Base-by-base conservation (phyloP, 2,797 vertebrate genomes). In the Anguilla obscura region DNA sequence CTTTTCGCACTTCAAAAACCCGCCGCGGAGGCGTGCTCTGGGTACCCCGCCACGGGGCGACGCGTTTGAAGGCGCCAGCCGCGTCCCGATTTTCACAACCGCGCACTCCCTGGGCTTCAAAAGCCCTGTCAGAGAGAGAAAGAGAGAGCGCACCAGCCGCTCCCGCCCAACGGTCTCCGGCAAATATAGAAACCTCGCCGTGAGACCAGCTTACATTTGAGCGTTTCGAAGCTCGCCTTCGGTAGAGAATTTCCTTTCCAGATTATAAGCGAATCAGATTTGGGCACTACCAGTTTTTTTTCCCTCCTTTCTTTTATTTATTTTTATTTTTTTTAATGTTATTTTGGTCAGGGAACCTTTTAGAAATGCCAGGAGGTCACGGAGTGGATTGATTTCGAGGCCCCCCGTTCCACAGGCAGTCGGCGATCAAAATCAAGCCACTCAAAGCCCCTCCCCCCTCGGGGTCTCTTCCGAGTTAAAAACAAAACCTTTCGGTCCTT, bases 61-160 rank as follows among this genome's bases (percentile, higher is more conserved):
- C 16, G 21, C 48, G 86, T 90, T 91, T 91, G 89, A 91, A 91
- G 92, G 88, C 85, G 80, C 36, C 74, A 82, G 87, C 52, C 16
- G 63, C 71, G 48, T 84, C 85, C 86, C 69, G n/a, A 54, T 89
- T 87, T 84, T 85, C 88, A 86, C 88, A 8, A 33, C 87, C 0
- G 60, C n/a, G 9, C 52, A 6, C 63, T 56, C 82, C 7, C 56
- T 30, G 52, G 74, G 63, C 89, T 90, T 91, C 90, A 92, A 91
- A 58, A 91, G 88, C 52, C 40, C 80, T 58, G 82, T 54, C 88
- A 76, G 86, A 84, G 48, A 80, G 52, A 45, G 40, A 84, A 40
- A 80, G 52, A 45, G 40, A 45, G 40, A 4, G 40, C 54, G 24
- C 24, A 74, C 56, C 86, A 45, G 52, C 86, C 27, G 40, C 79